A percentile compares a stretch with the other conserved stretches of the same genome.
Conservation (phyloP, 2,113 vertebrate species). For the Odocoileus virginianus region DNA sequence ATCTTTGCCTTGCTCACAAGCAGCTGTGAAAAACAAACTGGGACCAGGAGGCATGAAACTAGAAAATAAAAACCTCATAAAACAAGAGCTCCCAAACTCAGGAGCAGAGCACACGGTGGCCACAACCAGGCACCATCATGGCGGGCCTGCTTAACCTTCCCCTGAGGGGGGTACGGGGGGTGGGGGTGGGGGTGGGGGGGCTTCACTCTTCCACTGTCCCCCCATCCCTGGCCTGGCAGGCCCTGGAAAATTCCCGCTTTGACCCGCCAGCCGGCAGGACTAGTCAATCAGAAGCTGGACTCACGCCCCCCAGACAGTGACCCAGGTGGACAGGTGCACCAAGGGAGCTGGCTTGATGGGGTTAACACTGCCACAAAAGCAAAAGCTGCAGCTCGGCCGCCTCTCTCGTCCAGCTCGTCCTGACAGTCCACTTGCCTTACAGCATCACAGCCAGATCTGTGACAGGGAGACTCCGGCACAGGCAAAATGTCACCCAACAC, state of each 20-base stretch:
- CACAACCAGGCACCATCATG: background rate
- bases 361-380: slow-evolving; percentile 54
- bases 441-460: slow-evolving; percentile 44
- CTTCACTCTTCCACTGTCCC: background rate
- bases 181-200: background rate
- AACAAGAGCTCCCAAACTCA: slow-evolving; percentile 57
- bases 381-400: background rate
- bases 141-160: background rate
- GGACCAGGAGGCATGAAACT: slow-evolving; percentile 59
- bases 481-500: slow-evolving; percentile 62
- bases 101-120: background rate
- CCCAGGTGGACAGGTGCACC: slow-evolving; percentile 40
- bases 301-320: background rate
- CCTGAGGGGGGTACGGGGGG: background rate
- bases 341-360: slow-evolving; percentile 16
- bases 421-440: slow-evolving; percentile 35
- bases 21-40: slow-evolving; percentile 69
- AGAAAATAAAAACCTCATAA: slow-evolving; percentile 44
- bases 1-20: slow-evolving; percentile 66
- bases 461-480: slow-evolving; percentile 37
- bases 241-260: background rate
- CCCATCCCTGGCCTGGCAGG: background rate
- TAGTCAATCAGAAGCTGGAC: background rate
- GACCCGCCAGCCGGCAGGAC: background rate
- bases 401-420: slow-evolving; percentile 20